Percentiles rank a stretch among this genome's conserved stretches.
Conservation (phyloP, 2,797 vertebrate species). For the Rhincodon typus region DNA sequence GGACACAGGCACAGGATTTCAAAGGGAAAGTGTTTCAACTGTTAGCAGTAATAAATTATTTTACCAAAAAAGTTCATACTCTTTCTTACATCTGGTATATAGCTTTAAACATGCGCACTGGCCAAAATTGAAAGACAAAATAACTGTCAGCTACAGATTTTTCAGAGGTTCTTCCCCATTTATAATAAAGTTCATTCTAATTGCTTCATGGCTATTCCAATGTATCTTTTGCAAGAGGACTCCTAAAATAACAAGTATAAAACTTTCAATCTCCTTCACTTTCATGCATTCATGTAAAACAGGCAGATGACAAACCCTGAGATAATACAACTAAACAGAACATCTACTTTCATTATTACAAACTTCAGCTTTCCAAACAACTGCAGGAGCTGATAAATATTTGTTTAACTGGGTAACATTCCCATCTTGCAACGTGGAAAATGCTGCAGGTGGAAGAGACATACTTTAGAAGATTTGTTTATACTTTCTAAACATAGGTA, state of each 20-base stretch:
- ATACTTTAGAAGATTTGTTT: background rate
- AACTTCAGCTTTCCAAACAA: background rate
- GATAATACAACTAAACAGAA: background rate
- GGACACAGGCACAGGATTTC: background rate
- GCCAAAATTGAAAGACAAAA: background rate
- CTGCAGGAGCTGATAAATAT: background rate
- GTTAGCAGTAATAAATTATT: background rate
- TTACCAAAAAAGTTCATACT: background rate
- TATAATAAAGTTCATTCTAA: background rate
- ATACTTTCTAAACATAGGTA: background rate
- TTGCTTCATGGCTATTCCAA: background rate
- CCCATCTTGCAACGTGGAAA: background rate
- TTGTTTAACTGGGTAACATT: background rate
- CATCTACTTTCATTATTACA: background rate
- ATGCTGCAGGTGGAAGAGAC: background rate
- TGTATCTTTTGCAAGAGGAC: background rate
- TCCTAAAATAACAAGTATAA: background rate
- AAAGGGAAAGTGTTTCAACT: background rate
- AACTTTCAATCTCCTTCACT: background rate
- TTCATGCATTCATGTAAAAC: background rate
- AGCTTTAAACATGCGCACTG: background rate
- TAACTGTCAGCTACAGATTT: background rate
- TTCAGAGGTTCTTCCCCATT: background rate
- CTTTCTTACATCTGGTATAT: background rate
- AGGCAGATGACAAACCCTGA: background rate